Evolutionary conservation across 2,888 invertebrate species (phyloP).

Genomic region (Torymus tubicola): DNA sequence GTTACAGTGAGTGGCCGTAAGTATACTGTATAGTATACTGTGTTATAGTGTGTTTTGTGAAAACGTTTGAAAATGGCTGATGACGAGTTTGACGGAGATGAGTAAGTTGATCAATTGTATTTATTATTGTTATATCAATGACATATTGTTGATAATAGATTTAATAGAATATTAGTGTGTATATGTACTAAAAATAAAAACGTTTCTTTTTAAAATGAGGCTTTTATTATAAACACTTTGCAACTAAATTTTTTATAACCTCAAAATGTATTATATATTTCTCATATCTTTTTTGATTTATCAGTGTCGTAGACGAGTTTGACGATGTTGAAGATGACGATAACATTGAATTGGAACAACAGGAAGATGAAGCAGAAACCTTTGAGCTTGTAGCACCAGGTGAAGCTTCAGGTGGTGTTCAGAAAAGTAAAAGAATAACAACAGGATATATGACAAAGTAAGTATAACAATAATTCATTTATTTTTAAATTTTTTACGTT

Average conservation of each 20-base stretch:
- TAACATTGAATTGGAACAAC: conserved; percentile 91
- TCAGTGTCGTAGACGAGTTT: conserved; percentile 87
- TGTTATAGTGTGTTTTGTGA: too few species aligned
- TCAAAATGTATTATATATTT: too few species aligned
- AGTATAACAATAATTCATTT: conserved; percentile 67
- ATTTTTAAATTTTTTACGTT: conserved; percentile 36
- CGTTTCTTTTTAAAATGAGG: too few species aligned
- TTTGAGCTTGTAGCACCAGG: conserved; percentile 90
- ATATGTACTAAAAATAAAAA: too few species aligned
- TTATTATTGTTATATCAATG: neutral
- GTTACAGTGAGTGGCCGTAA: too few species aligned
- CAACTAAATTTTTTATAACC: too few species aligned
- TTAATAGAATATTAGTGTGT: neutral
- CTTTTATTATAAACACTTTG: too few species aligned
- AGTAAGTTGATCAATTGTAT: conserved; percentile 78
- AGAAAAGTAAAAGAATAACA: conserved; percentile 94
- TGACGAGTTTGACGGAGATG: conserved; percentile 90
- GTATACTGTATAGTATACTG: too few species aligned
- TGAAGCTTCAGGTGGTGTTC: conserved; percentile 88
- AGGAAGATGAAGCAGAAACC: conserved; percentile 91
- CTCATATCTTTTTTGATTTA: conserved; percentile 46
- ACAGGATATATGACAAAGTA: conserved; percentile 99
- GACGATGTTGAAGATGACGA: conserved; percentile 94
- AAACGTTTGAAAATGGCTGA: conserved; percentile 83
- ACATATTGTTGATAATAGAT: conserved; percentile 14